These are phyloP conservation scores for Danio kyathit DNA, from an alignment of 2,797 vertebrate genomes.

Conservation along the genomic window DNA sequence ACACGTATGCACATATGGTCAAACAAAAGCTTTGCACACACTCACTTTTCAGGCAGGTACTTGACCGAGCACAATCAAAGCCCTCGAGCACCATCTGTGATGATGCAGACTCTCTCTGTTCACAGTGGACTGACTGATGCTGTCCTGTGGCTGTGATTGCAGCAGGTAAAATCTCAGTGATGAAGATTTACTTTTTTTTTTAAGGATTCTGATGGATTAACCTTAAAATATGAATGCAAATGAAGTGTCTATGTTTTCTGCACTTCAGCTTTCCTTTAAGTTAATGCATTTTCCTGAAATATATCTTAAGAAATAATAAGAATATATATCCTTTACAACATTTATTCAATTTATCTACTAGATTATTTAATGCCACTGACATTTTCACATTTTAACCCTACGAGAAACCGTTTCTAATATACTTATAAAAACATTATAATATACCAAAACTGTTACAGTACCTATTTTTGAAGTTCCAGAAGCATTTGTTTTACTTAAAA, in stretches of 20 bases:
- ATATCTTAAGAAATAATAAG: too few relatives aligned
- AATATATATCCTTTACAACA: not conserved
- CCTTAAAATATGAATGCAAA: slow-evolving; percentile 14
- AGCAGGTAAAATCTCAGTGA: slow-evolving; percentile 28
- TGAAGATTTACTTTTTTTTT: not conserved
- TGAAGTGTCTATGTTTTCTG: not conserved
- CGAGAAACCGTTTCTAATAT: not conserved
- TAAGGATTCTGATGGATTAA: slow-evolving; percentile 21
- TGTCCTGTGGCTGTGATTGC: slow-evolving; percentile 36
- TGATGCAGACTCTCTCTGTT: slow-evolving; percentile 25
- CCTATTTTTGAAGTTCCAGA: too few relatives aligned
- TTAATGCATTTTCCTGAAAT: not conserved
- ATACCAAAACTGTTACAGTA: too few relatives aligned
- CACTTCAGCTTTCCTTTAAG: not conserved
- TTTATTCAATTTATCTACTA: not conserved
- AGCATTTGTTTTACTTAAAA: too few relatives aligned
- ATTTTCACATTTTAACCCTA: not conserved
- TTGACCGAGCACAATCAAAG: slow-evolving; percentile 35
- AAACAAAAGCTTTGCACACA: slow-evolving; percentile 34
- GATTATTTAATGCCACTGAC: too few relatives aligned
- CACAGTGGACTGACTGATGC: not conserved
- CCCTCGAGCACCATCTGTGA: slow-evolving; percentile 53
- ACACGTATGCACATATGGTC: slow-evolving; percentile 5
- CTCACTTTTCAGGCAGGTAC: slow-evolving; percentile 42
- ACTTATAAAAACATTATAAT: too few relatives aligned